Evolutionary conservation across 2,797 vertebrate species (phyloP).

Genomic region (Chelon auratus): DNA sequence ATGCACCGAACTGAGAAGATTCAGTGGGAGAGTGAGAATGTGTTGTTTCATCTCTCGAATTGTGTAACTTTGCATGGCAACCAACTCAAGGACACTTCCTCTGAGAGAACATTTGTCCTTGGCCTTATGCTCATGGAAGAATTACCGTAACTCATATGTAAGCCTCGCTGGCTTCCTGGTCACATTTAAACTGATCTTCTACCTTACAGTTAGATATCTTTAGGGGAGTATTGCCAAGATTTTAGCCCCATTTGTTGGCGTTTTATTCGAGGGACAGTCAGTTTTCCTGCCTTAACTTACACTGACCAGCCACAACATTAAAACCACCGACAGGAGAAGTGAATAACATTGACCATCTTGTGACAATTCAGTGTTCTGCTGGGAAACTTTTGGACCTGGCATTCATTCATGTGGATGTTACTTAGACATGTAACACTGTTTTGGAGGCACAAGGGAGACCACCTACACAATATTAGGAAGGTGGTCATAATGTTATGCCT

Average conservation of each 20-base stretch:
- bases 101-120: background rate
- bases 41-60: background rate
- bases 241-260: background rate
- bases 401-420: too few species aligned
- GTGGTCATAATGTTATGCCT: too few species aligned
- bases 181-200: background rate
- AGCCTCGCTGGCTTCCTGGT: background rate
- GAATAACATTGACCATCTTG: too few species aligned
- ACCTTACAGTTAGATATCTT: background rate
- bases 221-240: background rate
- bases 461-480: too few species aligned
- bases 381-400: too few species aligned
- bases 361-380: too few species aligned
- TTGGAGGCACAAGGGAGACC: too few species aligned
- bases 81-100: too few species aligned
- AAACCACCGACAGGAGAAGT: too few species aligned
- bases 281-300: background rate
- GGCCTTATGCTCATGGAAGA: conserved; percentile 10
- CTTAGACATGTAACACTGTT: too few species aligned
- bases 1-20: background rate
- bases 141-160: background rate
- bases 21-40: background rate
- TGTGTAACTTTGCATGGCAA: too few species aligned
- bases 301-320: too few species aligned
- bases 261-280: background rate